Percentiles rank a stretch among this genome's conserved stretches.
Conservation (phyloP, 1,140 invertebrate species). For the Drosophila novamexicana region DNA sequence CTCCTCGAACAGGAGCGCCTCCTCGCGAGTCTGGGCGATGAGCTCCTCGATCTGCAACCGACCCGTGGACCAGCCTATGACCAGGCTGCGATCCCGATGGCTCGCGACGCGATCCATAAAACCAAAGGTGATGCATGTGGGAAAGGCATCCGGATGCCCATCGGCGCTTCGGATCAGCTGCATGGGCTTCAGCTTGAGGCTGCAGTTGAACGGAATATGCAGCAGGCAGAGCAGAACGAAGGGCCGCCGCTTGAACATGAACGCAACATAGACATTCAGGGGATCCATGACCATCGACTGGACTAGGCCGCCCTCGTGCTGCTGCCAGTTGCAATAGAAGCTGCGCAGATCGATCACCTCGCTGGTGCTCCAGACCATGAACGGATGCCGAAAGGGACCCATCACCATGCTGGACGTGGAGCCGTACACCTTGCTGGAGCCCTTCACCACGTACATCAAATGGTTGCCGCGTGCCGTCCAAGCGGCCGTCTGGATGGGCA, state of each 20-base stretch:
- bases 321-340: neutral
- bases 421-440: conserved; percentile 5
- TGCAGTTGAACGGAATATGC: fast-evolving
- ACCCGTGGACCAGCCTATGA: neutral
- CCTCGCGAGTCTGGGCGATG: too few species aligned
- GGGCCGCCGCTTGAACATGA: conserved; percentile 35
- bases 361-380: neutral
- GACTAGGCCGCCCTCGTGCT: neutral
- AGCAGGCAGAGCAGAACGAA: conserved; percentile 38
- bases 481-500: conserved; percentile 29
- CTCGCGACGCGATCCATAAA: neutral
- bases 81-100: neutral
- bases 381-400: neutral
- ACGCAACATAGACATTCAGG: conserved; percentile 20
- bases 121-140: conserved; percentile 33
- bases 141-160: neutral
- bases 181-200: neutral
- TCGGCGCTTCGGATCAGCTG: conserved; percentile 10
- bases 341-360: conserved; percentile 12
- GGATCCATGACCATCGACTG: conserved; percentile 41
- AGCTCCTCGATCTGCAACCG: neutral
- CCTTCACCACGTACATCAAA: conserved; percentile 22
- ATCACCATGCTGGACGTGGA: neutral
- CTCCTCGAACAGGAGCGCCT: neutral
- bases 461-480: conserved; percentile 32